A percentile compares a stretch with the other conserved stretches of the same genome.
Conservation (phyloP, 2,113 vertebrate genomes). For the Eonycteris spelaea region DNA sequence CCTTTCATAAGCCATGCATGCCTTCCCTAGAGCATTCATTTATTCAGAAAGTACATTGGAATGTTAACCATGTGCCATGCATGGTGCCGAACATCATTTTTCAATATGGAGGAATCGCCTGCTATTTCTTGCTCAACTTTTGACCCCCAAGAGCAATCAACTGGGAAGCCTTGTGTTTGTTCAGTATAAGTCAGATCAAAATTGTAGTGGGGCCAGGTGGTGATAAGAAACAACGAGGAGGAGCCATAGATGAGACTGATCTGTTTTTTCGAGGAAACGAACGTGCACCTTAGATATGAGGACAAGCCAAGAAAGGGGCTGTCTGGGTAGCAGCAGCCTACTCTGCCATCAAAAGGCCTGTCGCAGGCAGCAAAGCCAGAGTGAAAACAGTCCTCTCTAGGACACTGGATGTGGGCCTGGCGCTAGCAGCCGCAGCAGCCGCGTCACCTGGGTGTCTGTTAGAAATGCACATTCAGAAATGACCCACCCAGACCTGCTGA, state of each 20-base stretch:
- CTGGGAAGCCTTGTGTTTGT: not conserved
- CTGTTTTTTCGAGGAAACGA: not conserved
- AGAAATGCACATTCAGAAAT: not conserved
- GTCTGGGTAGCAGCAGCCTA: not conserved
- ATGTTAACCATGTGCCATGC: not conserved
- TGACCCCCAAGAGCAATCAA: not conserved
- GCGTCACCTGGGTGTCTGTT: accelerated
- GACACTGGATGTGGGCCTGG: not conserved
- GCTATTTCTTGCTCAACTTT: not conserved
- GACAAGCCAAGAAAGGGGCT: not conserved
- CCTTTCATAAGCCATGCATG: not conserved
- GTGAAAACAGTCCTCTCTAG: not conserved
- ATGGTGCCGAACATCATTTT: not conserved
- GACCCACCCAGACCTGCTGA: not conserved
- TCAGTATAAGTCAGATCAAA: not conserved
- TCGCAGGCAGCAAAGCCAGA: accelerated
- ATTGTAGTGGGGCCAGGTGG: not conserved
- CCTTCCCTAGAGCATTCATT: not conserved
- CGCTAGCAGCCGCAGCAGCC: not conserved
- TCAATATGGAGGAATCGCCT: not conserved
- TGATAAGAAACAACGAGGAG: not conserved
- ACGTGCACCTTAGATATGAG: not conserved
- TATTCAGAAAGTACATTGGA: not conserved
- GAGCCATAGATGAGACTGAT: not conserved
- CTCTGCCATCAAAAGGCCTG: not conserved